These are phyloP conservation scores for Serranus cabrilla DNA, from an alignment of 2,797 vertebrate species.

Conservation along the genomic window DNA sequence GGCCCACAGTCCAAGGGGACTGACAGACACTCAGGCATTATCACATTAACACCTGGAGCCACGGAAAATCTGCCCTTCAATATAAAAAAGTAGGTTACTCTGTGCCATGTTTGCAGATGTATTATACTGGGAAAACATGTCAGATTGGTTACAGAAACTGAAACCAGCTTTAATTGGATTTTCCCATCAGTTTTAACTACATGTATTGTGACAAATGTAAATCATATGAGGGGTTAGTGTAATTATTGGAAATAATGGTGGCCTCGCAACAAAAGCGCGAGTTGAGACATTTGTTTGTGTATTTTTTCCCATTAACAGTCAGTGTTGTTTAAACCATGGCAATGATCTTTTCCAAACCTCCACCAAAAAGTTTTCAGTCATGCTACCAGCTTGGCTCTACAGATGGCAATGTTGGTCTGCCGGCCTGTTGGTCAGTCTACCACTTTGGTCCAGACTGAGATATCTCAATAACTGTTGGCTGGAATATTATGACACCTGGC, in stretches of 20 bases:
- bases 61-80: slow-evolving; percentile 62
- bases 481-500: neutral
- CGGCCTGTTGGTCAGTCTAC: neutral
- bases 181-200: neutral
- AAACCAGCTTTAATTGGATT: neutral
- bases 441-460: neutral
- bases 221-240: neutral
- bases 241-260: neutral
- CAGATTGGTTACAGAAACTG: slow-evolving; percentile 7
- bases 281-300: neutral
- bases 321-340: neutral
- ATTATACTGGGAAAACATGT: slow-evolving; percentile 13
- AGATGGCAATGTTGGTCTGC: neutral
- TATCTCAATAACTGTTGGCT: neutral
- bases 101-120: slow-evolving; percentile 23
- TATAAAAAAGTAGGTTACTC: slow-evolving; percentile 50
- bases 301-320: neutral
- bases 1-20: slow-evolving; percentile 57
- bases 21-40: slow-evolving; percentile 71
- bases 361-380: neutral
- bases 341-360: neutral
- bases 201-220: slow-evolving; percentile 3
- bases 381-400: neutral
- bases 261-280: neutral
- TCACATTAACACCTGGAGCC: slow-evolving; percentile 73